These are phyloP conservation scores for Callinectes sapidus DNA, from an alignment of 2,888 invertebrate genomes.

Conservation along the genomic window DNA sequence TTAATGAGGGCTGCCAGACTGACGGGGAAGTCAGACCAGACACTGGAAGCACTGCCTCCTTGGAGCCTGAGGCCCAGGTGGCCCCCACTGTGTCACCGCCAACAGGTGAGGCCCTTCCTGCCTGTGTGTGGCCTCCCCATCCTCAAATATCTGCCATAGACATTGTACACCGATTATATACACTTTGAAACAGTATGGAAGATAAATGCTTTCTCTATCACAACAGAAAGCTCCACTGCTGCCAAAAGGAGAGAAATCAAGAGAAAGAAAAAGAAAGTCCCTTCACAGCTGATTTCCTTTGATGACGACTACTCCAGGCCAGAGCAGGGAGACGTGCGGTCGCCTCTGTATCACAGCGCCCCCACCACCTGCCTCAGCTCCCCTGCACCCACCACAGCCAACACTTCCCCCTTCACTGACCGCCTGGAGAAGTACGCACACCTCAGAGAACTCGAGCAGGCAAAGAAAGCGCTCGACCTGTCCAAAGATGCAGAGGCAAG, in stretches of 20 bases:
- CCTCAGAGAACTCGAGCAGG: constrained; percentile 49
- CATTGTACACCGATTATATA: too few species aligned
- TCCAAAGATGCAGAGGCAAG: background rate
- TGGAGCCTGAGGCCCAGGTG: constrained; percentile 57
- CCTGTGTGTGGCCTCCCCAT: background rate
- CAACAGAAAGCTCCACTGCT: background rate
- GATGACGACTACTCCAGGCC: constrained; percentile 79
- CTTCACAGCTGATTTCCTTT: constrained; percentile 83
- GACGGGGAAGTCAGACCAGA: background rate
- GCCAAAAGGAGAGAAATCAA: constrained; percentile 73
- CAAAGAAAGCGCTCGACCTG: constrained; percentile 50
- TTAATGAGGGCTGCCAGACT: constrained; percentile 79
- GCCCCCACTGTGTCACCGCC: background rate
- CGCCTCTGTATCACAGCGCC: constrained; percentile 79
- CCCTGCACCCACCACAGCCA: constrained; percentile 75
- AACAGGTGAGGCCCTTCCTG: background rate
- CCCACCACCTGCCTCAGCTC: constrained; percentile 82
- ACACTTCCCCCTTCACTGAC: constrained; percentile 65
- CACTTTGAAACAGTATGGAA: too few species aligned
- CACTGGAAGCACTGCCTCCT: constrained; percentile 5
- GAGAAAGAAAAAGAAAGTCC: constrained; percentile 80
- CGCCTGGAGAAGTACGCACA: constrained; percentile 62
- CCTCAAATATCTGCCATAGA: too few species aligned
- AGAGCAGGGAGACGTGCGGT: constrained; percentile 49
- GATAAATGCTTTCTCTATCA: background rate